phyloP scores from a whole-genome alignment of 2,888 invertebrate genomes.

The Achlya flavicornis region DNA sequence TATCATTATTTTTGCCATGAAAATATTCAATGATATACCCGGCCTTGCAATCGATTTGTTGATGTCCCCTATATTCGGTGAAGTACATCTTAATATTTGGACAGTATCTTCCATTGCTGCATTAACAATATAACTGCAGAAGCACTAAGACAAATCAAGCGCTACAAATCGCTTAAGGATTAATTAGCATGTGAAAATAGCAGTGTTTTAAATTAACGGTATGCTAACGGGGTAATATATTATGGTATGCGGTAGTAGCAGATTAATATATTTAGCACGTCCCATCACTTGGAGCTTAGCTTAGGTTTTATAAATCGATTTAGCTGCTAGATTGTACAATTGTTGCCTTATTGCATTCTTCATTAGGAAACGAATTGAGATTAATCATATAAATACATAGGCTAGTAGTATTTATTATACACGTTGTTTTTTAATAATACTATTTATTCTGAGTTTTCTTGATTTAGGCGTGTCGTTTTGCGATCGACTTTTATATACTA shows the following conservation, averaged over 20 bases:
- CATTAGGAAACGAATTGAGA: too few species aligned
- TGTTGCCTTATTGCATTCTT: not conserved
- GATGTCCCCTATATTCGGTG: not conserved
- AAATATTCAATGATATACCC: not conserved
- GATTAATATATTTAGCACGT: slow-evolving; percentile 29
- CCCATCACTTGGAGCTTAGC: slow-evolving; percentile 26
- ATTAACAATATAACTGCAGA: not conserved
- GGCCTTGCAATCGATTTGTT: not conserved
- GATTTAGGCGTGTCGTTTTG: too few species aligned
- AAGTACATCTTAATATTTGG: not conserved
- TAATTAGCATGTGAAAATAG: slow-evolving; percentile 18
- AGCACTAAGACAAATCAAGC: not conserved
- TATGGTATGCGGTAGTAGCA: slow-evolving; percentile 21
- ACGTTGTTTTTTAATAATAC: too few species aligned
- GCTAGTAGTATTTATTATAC: too few species aligned
- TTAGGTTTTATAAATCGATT: slow-evolving; percentile 9
- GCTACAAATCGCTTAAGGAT: not conserved
- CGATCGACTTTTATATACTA: too few species aligned
- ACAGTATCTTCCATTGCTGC: not conserved
- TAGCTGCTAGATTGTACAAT: slow-evolving; percentile 1
- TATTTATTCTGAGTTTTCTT: too few species aligned
- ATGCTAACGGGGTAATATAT: slow-evolving; percentile 34
- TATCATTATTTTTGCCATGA: not conserved
- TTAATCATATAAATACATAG: too few species aligned
- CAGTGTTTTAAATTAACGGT: slow-evolving; percentile 33